A percentile compares a stretch with the other conserved stretches of the same genome.
phyloP scores from a whole-genome alignment of 2,888 invertebrate genomes.

The Ichneumoninae sp. region DNA sequence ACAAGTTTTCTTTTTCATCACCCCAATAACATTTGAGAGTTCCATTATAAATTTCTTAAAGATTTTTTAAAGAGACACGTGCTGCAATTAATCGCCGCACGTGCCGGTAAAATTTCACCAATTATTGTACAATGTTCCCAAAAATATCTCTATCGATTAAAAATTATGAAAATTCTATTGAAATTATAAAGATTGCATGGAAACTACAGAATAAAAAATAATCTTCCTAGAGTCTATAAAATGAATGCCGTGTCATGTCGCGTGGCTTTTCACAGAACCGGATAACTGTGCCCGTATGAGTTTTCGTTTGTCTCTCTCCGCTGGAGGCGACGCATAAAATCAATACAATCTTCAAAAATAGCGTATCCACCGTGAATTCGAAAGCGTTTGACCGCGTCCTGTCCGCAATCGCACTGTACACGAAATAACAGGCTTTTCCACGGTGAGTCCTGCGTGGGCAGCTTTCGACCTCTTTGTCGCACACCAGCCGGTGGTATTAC shows the following conservation, averaged over 20 bases:
- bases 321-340: slow-evolving; percentile 6
- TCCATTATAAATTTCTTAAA: too few species aligned
- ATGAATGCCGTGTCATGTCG: not conserved
- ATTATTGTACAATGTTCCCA: too few species aligned
- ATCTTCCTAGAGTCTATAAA: not conserved
- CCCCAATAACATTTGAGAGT: too few species aligned
- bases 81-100: too few species aligned
- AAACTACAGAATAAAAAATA: too few species aligned
- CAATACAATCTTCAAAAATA: slow-evolving; percentile 31
- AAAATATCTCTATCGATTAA: too few species aligned
- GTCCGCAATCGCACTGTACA: not conserved
- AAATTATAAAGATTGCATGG: too few species aligned
- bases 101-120: too few species aligned
- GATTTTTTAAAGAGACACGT: too few species aligned
- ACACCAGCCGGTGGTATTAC: slow-evolving; percentile 47
- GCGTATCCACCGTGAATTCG: slow-evolving; percentile 5
- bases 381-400: slow-evolving; percentile 12
- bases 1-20: too few species aligned
- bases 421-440: slow-evolving; percentile 8
- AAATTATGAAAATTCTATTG: too few species aligned
- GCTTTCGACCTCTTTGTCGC: slow-evolving; percentile 27
- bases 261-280: not conserved
- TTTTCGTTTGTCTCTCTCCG: not conserved
- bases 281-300: not conserved
- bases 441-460: not conserved